Evolutionary conservation across 2,888 invertebrate species (phyloP).

Genomic region (Myopa tessellatipennis): DNA sequence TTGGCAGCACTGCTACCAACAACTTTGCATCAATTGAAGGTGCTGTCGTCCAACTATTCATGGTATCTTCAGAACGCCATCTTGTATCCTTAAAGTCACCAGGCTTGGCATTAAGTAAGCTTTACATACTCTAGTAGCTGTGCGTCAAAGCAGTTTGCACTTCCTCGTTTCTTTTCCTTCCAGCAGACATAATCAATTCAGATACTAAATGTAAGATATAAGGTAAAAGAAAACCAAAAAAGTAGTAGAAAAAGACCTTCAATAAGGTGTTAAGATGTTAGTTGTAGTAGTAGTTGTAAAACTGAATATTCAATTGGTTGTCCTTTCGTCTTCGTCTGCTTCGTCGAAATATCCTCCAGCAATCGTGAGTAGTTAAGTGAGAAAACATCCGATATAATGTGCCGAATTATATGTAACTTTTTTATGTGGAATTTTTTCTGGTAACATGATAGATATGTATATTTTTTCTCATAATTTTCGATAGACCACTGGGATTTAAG

Average conservation of each 20-base stretch:
- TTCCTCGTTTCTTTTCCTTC: too few relatives aligned
- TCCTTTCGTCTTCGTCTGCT: background rate
- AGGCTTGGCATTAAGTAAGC: background rate
- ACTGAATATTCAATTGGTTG: background rate
- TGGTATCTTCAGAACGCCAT: background rate
- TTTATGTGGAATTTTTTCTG: too few relatives aligned
- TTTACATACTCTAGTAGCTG: background rate
- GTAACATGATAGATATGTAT: too few relatives aligned
- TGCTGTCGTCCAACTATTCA: background rate
- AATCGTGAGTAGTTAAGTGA: background rate
- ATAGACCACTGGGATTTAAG: too few relatives aligned
- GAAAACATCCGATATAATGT: too few relatives aligned
- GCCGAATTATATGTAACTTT: too few relatives aligned
- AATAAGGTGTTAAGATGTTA: too few relatives aligned
- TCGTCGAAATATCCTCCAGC: background rate
- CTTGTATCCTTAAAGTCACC: background rate
- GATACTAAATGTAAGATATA: background rate
- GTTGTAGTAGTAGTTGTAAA: background rate
- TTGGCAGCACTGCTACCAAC: background rate
- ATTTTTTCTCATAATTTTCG: too few relatives aligned
- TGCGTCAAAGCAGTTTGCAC: too few relatives aligned
- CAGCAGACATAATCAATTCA: background rate
- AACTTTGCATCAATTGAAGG: conserved; percentile 8
- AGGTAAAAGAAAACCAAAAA: background rate
- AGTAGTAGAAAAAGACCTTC: background rate